Evolutionary conservation across 2,113 vertebrate genomes (phyloP), one percentile per base, ranked within the genome.

Genomic region (Pleuronectes platessa): DNA sequence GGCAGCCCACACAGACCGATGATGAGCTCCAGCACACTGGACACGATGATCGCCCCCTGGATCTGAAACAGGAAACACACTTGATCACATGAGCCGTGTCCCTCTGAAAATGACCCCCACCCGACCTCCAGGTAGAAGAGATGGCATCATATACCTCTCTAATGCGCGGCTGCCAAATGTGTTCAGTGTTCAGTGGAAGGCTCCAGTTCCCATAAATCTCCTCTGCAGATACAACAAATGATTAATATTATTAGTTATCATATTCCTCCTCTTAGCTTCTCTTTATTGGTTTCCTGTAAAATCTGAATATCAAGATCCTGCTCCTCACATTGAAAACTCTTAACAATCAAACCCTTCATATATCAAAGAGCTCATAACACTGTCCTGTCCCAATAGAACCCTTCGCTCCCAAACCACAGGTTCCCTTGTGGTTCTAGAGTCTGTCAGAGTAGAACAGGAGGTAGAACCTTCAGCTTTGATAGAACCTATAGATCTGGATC

Each of bases 81-180:
- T 51, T 27, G 15, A 6, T 11, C 20, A 21, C 11, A 14, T 51
- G 45, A 15, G 21, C 20, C 13, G 8, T 35, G 58, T 6, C 6
- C 15, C 6, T 15, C 53, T 54, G 53, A 54, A 54, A 17, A 51
- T 18, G 47, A 7, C 47, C 15, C 18, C 18, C 4, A 2, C 47
- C 47, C 17, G 5, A 18, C 15, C 14, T 18, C 14, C 18, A 17
- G 5, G 18, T 18, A 51, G 47, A 17, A 51, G 17, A 6, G 47
- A 17, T 18, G 18, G 5, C 15, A 51, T 51, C 9, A 15, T 0
- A 0, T 60, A 91, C 91, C 95, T 99, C 98, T 94, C 95, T 91
- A 20, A 99, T 98, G 49, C 97, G 92, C 51, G 98, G 97, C 8
- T 99, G 95, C 97, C 97, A 99, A 78, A 98, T 86, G 81, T 99